Base-by-base conservation (phyloP, 2,113 vertebrate genomes). In the Aspidoscelis tigris region DNA sequence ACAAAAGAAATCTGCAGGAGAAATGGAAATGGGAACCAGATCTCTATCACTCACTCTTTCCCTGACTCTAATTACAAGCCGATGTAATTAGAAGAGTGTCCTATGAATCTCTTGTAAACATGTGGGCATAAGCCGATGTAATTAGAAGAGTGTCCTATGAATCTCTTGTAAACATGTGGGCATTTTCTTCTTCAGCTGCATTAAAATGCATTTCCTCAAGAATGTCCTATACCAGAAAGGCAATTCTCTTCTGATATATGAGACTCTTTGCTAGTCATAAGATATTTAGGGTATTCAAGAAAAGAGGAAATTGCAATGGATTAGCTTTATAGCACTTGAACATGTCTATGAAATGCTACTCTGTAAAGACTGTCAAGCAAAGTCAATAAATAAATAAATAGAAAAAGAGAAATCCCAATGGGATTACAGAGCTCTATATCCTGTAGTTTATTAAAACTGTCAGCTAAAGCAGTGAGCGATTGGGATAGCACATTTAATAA, bases 281-380 rank as follows among this genome's bases (percentile, higher is more conserved):
- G 93, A 92, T 95, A 92, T 93, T 94, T 92, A 69, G 26, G 75
- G 93, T 94, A 94, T 95, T 95, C 94, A 90, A 92, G 90, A 94
- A 92, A 95, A 93, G 92, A 95, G 95, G 95, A 96, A 96, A 96
- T 96, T 96, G 94, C 94, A 93, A 88, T 87, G 93, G 95, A 95
- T 96, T 96, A 96, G 73, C 90, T 95, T 96, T 95, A 94, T 88
- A 91, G 91, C 92, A 91, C 91, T 91, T 92, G 89, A 95, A 86
- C 88, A 87, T 80, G 84, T 95, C 93, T 94, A 89, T 90, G 85
- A 94, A 95, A 91, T 92, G 90, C 91, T 96, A 93, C 89, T 93
- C 92, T 92, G 88, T 93, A 94, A 94, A 94, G 87, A 87, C 92
- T 94, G 89, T 95, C 90, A 93, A 92, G 89, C 4, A 41, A 80